Evolutionary conservation across 2,888 invertebrate genomes (phyloP), one percentile per base, ranked within the genome.

Genomic region (Pheosia gnoma): DNA sequence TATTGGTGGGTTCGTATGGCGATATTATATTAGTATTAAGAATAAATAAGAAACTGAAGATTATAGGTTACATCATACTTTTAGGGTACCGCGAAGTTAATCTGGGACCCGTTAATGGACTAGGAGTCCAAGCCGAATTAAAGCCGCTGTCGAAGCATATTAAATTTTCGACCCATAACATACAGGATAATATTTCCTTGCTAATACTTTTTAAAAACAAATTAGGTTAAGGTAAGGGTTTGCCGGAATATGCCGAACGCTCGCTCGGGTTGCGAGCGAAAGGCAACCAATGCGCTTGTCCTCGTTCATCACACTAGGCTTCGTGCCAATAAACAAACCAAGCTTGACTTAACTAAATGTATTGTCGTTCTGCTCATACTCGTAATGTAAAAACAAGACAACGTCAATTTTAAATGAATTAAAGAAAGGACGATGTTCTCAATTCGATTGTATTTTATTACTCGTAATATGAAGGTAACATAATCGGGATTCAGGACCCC

Each of bases 41-140:
- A 25, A 25, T 25, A 25, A 25, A 25, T 25, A 47, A 47, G 47
- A 25, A 51, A 51, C 51, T 9, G 6, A 51, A 8, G 25, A 51
- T 13, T 57, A 60, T 0, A 36, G 41, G 58, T 72, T 67, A 69
- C 67, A 66, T 59, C 64, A 25, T 25, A 25, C 25, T 25, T 25
- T 25, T 0, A 36, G 41, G 58, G 72, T 67, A 69, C 67, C 67
- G 59, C 64, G 58, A 65, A 59, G 68, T 49, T 84, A 83, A 84
- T 84, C 83, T 79, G 65, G 72, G 68, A 39, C 51, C 74, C 71
- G 74, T 75, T 83, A 84, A 84, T 87, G 79, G 81, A 80, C 79
- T 79, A 25, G 25, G 25, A 25, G 25, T 25, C 25, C 25, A 25
- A 25, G 25, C 25, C 25, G 25, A 25, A 25, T 25, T 25, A 25